Evolutionary conservation across 2,888 invertebrate species (phyloP).

Genomic region (Melitaea athalia): DNA sequence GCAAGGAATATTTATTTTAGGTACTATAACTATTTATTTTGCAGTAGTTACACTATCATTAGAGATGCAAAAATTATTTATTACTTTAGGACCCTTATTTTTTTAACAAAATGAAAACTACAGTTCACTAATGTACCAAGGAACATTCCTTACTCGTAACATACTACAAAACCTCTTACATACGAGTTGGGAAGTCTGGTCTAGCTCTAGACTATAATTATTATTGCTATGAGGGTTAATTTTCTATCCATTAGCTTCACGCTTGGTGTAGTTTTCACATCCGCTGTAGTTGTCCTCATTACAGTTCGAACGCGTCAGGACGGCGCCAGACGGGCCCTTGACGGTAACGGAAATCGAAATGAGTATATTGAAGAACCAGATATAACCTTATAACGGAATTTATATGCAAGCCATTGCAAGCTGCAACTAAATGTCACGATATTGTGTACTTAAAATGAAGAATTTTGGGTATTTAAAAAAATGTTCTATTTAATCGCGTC

Average conservation of each 20-base stretch:
- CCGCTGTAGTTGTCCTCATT: constrained; percentile 36
- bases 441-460: constrained; percentile 1
- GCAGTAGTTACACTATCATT: too few species aligned
- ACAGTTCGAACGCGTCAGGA: constrained; percentile 32
- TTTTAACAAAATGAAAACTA: too few species aligned
- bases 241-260: constrained; percentile 19
- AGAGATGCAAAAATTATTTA: too few species aligned
- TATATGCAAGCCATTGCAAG: not conserved
- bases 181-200: not conserved
- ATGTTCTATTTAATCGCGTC: too few species aligned
- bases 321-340: constrained; percentile 38
- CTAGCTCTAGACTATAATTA: not conserved
- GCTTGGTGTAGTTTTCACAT: constrained; percentile 35
- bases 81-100: too few species aligned
- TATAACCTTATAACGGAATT: constrained; percentile 25
- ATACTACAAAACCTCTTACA: not conserved
- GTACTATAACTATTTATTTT: too few species aligned
- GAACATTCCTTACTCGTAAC: too few species aligned
- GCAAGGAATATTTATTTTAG: too few species aligned
- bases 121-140: too few species aligned
- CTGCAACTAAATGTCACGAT: constrained; percentile 3
- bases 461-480: not conserved
- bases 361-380: constrained; percentile 27
- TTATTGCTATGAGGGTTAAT: constrained; percentile 7
- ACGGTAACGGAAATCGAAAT: constrained; percentile 34